Conservation (phyloP, 1,140 invertebrate genomes). For the Belonocnema kinseyi region DNA sequence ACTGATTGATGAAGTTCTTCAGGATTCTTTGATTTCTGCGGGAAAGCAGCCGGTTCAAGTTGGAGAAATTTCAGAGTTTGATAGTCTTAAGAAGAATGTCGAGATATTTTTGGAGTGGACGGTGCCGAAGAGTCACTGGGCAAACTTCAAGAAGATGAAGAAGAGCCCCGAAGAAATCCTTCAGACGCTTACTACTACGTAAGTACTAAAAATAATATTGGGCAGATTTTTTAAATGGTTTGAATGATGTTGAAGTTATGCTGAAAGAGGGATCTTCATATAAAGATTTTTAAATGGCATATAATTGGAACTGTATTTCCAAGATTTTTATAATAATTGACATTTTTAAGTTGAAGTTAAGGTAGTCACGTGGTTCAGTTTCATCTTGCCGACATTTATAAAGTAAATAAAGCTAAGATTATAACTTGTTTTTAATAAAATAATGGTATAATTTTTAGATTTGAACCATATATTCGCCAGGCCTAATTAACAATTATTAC, state of each 20-base stretch:
- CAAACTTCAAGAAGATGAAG: conserved; percentile 83
- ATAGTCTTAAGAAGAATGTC: conserved; percentile 82
- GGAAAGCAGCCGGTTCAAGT: conserved; percentile 81
- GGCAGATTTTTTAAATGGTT: background rate
- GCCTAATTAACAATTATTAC: no score
- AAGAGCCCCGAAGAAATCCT: conserved; percentile 86
- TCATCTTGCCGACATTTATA: no score
- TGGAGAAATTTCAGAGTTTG: conserved; percentile 75
- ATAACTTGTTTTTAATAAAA: no score
- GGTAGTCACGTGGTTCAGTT: no score
- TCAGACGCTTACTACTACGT: conserved; percentile 80
- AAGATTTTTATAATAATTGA: no score
- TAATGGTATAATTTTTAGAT: no score
- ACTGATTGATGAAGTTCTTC: conserved; percentile 88
- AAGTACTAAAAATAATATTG: conserved; percentile 36
- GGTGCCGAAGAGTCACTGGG: conserved; percentile 86
- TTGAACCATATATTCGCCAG: no score
- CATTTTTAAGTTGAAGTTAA: no score
- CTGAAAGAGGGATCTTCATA: no score
- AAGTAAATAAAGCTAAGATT: no score
- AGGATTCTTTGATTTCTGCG: conserved; percentile 84
- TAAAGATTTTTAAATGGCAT: no score
- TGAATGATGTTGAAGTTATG: background rate
- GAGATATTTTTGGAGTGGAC: conserved; percentile 88
- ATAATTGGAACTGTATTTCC: no score